Evolutionary conservation across 2,888 invertebrate species (phyloP), one percentile per base, ranked within the genome.

Genomic region (Melinaea menophilus): DNA sequence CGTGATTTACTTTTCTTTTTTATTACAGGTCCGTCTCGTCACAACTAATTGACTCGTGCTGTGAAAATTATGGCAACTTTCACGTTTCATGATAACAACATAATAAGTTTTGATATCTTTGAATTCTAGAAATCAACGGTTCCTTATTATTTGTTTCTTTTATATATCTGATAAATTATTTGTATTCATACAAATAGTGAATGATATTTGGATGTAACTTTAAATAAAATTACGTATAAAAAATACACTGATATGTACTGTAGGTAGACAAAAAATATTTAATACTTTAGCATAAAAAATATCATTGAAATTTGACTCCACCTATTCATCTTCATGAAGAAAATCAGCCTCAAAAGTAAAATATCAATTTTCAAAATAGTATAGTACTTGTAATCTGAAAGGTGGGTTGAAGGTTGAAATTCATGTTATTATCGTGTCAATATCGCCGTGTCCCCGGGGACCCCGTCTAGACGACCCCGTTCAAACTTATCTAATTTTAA

Each of bases 401-500:
- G 46, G 45, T 31, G 22, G 45, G n/a, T 37, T 58, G 37, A 64
- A 58, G 47, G 76, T 83, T 82, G 79, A 81, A 82, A 80, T 80
- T 80, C 76, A 84, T 75, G 82, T 81, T 82, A 83, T 85, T 82
- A 82, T 79, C 70, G 82, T 82, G 72, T 78, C 78, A 82, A 86
- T 67, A 68, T 66, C 69, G 59, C 57, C 57, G 35, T 56, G 59
- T 54, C 69, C 69, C 70, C 45, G 59, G 64, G 68, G 70, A 57
- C 75, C 78, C 73, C 79, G 89, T 88, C 89, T 89, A 88, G 89
- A 89, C 89, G 77, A 77, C 76, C 41, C 75, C 75, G 74, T 77
- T 83, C 79, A 75, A 79, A 79, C 74, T 82, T 80, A 82, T 83
- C 80, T 76, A 74, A 79, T 72, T 72, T 73, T 73, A 75, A 73